Base-by-base conservation (phyloP, 2,888 invertebrate genomes). In the Hirtodrosophila histrioides region DNA sequence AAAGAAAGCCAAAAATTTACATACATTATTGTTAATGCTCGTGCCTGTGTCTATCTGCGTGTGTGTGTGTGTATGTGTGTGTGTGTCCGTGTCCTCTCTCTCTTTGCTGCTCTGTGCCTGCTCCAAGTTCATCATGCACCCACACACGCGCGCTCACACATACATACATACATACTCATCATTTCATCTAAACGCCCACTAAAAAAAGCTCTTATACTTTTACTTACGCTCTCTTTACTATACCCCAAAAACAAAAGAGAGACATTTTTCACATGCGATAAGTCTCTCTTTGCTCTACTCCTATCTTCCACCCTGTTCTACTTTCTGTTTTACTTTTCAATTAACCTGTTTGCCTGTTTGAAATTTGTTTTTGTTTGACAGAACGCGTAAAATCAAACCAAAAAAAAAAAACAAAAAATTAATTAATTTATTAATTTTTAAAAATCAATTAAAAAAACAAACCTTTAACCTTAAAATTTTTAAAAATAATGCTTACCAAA, bases 331-430 rank as follows among this genome's bases (percentile, higher is more conserved):
- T n/a, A 17, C n/a, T 57, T 31, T 27, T 58, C 53, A 17, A 57
- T 71, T 73, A 76, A 73, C 73, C 53, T 65, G 39, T 69, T 76
- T 88, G 87, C 87, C 89, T 86, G 89, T 86, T 89, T 89, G 80
- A 88, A 88, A 87, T 87, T 87, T 89, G 87, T 89, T 88, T 88
- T 84, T 84, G 88, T 82, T 86, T 87, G 69, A 61, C 58, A 53
- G 62, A 56, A 54, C 55, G 72, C 67, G 64, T 57, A 11, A 72
- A 64, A 43, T 39, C n/a, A n/a, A 56, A 51, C 33, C n/a, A 7
- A 65, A 64, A 46, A 54, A 63, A 53, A 58, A 27, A 27, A 54
- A 63, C 50, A 58, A 27, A 27, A 17, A 17, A 17, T 17, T 0
- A 27, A 70, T 63, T 72, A 69, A 82, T 67, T 69, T 62, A 69